Evolutionary conservation across 2,888 invertebrate genomes (phyloP).

Genomic region (Drosophila putrida): DNA sequence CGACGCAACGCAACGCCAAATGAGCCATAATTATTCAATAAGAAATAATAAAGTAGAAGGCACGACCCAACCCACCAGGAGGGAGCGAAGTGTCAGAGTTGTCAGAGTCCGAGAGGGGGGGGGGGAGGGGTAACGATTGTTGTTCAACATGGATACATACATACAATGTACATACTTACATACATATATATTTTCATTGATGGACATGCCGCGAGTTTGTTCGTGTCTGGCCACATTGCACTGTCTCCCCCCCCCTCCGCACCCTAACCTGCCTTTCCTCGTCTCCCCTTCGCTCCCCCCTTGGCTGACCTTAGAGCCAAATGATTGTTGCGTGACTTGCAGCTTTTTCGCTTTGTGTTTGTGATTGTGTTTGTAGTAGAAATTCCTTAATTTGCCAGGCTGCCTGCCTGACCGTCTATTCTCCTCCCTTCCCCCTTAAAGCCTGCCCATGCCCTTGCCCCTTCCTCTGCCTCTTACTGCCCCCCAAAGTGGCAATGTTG

Average conservation of each 20-base stretch:
- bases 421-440: not conserved
- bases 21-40: constrained; percentile 84
- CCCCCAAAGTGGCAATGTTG: constrained; percentile 54
- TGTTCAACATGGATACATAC: constrained; percentile 19
- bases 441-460: not conserved
- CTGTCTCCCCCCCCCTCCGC: constrained; percentile 6
- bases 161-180: too few species aligned
- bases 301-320: constrained; percentile 48
- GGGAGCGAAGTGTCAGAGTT: not conserved
- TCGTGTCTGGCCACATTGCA: constrained; percentile 29
- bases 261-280: not conserved
- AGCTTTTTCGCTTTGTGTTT: constrained; percentile 67
- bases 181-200: constrained; percentile 61
- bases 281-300: not conserved
- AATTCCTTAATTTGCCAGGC: constrained; percentile 78
- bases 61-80: constrained; percentile 9
- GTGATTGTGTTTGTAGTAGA: constrained; percentile 49
- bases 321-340: constrained; percentile 83
- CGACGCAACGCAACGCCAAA: constrained; percentile 63
- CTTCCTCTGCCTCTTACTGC: not conserved
- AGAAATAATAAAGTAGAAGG: constrained; percentile 79
- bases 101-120: constrained; percentile 6
- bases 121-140: constrained; percentile 25
- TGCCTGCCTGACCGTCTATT: constrained; percentile 17
- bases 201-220: constrained; percentile 56